Evolutionary conservation across 2,888 invertebrate species (phyloP).

Genomic region (Macroteleia sp.): DNA sequence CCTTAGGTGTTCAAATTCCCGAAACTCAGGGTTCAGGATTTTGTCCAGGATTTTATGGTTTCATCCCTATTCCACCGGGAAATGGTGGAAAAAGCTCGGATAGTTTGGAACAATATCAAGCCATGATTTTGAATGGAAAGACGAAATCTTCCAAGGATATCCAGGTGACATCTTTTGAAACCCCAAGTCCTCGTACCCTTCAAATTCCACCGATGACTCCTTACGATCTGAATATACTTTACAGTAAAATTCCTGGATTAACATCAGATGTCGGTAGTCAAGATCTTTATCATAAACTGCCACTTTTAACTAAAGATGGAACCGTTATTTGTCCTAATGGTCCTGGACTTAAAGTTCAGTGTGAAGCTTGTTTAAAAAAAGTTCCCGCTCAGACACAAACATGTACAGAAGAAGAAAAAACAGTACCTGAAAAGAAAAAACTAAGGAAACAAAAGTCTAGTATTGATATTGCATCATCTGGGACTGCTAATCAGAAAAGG

Average conservation of each 20-base stretch:
- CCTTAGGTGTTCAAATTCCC: conserved; percentile 72
- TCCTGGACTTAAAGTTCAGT: conserved; percentile 64
- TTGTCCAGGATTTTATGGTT: conserved; percentile 55
- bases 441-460: conserved; percentile 64
- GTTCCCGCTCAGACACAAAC: conserved; percentile 78
- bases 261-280: conserved; percentile 65
- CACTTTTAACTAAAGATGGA: conserved; percentile 68
- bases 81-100: conserved; percentile 1
- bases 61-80: conserved; percentile 44
- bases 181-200: conserved; percentile 78
- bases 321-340: conserved; percentile 62
- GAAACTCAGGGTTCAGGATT: conserved; percentile 50
- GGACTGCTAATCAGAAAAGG: conserved; percentile 66
- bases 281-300: conserved; percentile 74
- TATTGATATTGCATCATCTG: conserved; percentile 52
- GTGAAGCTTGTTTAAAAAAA: conserved; percentile 69
- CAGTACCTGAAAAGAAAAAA: conserved; percentile 53
- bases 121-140: conserved; percentile 23
- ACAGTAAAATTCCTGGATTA: conserved; percentile 66
- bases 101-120: conserved; percentile 43
- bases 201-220: conserved; percentile 70
- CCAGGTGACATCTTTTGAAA: conserved; percentile 81
- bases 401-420: conserved; percentile 51
- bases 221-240: conserved; percentile 71
- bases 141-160: conserved; percentile 69